Evolutionary conservation across 37 sponge, comb jelly and placozoan species (phyloP).

Genomic region (Halichondria panicea): DNA sequence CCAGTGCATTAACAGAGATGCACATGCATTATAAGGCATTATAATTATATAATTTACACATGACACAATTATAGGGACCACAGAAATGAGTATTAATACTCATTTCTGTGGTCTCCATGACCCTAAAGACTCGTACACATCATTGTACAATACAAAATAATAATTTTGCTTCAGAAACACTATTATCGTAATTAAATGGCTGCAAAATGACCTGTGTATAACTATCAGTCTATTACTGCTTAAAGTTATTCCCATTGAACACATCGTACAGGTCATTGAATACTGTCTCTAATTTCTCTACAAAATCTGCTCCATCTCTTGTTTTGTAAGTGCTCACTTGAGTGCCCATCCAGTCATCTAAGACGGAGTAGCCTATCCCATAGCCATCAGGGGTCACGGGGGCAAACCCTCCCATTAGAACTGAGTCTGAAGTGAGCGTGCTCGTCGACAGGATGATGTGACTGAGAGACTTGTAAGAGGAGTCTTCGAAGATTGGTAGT

Average conservation of each 20-base stretch:
- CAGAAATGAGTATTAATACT: too few species aligned
- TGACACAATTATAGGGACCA: too few species aligned
- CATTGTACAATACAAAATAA: too few species aligned
- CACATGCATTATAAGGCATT: too few species aligned
- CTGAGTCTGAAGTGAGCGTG: constrained; percentile 69
- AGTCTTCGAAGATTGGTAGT: constrained; percentile 77
- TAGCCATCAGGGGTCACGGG: constrained; percentile 86
- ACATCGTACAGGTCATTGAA: constrained; percentile 59
- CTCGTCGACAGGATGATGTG: constrained; percentile 98
- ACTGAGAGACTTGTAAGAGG: constrained; percentile 67
- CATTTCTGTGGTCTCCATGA: too few species aligned
- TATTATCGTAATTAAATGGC: too few species aligned
- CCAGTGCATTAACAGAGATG: too few species aligned
- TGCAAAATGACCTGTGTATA: too few species aligned
- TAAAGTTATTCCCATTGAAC: constrained; percentile 49
- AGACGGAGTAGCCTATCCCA: constrained; percentile 59
- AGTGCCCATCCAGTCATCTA: constrained; percentile 43
- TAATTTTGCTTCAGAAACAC: too few species aligned
- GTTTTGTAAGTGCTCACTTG: constrained; percentile 66
- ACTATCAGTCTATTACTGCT: background rate
- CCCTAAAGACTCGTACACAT: too few species aligned
- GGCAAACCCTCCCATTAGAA: constrained; percentile 94
- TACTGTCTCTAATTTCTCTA: constrained; percentile 16
- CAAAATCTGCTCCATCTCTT: constrained; percentile 52
- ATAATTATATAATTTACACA: too few species aligned